These are phyloP conservation scores for Protobothrops mucrosquamatus DNA, from an alignment of 2,113 vertebrate species.

Conservation along the genomic window DNA sequence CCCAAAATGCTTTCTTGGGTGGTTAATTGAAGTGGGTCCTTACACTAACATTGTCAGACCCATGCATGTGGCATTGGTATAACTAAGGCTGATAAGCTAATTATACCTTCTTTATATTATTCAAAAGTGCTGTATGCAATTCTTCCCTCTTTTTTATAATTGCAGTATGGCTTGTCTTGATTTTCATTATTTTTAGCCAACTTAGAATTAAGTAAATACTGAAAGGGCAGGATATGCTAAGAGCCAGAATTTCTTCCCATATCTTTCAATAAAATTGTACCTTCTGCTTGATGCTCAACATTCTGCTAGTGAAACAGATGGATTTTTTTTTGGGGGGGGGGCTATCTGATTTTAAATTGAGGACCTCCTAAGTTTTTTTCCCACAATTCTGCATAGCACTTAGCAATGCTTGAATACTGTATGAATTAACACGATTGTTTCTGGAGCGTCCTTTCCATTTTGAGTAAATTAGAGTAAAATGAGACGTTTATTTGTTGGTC, in stretches of 20 bases:
- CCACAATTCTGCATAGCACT: not conserved
- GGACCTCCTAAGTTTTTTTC: not conserved
- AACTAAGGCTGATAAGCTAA: not conserved
- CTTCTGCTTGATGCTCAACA: not conserved
- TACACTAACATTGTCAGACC: not conserved
- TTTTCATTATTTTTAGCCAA: not conserved
- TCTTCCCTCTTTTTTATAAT: not conserved
- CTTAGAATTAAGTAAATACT: not conserved
- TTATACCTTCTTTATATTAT: not conserved
- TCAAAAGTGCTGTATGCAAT: not conserved
- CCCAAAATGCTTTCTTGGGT: not conserved
- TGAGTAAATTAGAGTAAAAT: not conserved
- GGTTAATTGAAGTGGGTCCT: too few species aligned
- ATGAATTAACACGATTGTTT: not conserved
- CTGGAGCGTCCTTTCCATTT: not conserved
- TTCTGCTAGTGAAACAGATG: not conserved
- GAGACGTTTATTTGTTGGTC: not conserved
- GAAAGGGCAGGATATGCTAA: not conserved
- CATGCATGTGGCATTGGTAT: not conserved
- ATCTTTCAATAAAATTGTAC: not conserved
- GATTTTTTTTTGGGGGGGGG: not conserved
- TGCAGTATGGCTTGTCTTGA: not conserved
- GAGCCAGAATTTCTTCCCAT: not conserved
- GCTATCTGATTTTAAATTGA: not conserved
- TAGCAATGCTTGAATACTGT: not conserved